Percentiles rank a stretch among this genome's conserved stretches.
Evolutionary conservation across 2,113 vertebrate species (phyloP).

Genomic region (Centropus bengalensis): DNA sequence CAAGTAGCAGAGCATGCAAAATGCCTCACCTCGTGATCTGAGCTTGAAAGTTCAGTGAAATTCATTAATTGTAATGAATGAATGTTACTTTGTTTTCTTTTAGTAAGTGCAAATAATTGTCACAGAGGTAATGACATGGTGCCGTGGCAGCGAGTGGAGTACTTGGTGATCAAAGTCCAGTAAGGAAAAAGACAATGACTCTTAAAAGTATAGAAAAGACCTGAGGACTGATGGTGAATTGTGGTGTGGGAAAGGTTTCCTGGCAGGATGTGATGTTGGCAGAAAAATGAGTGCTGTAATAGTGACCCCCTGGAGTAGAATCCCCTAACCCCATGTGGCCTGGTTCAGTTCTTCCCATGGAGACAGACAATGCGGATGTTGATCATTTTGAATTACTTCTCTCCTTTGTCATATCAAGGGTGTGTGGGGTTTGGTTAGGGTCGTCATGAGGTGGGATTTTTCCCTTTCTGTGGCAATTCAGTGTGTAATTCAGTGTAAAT

Average conservation of each 20-base stretch:
- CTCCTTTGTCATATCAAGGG: neutral
- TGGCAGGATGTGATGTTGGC: neutral
- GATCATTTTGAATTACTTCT: neutral
- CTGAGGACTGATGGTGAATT: neutral
- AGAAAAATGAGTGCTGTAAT: neutral
- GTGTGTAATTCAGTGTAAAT: neutral
- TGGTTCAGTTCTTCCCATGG: fast-evolving
- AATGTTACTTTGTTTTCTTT: neutral
- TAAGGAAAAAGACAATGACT: neutral
- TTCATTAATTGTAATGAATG: neutral
- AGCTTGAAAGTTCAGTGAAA: neutral
- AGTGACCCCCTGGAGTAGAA: neutral
- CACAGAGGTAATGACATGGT: neutral
- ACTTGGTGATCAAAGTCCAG: neutral
- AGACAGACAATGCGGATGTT: neutral
- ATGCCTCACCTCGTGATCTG: neutral
- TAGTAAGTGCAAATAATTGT: neutral
- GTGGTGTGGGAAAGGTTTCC: neutral
- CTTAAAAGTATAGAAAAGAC: neutral
- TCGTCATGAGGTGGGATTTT: neutral
- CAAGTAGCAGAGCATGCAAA: neutral
- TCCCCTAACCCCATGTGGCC: neutral
- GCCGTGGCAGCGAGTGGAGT: neutral
- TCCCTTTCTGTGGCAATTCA: neutral
- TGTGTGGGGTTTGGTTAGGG: neutral